Conservation (phyloP, 2,888 invertebrate species). For the Exephanes ischioxanthus region DNA sequence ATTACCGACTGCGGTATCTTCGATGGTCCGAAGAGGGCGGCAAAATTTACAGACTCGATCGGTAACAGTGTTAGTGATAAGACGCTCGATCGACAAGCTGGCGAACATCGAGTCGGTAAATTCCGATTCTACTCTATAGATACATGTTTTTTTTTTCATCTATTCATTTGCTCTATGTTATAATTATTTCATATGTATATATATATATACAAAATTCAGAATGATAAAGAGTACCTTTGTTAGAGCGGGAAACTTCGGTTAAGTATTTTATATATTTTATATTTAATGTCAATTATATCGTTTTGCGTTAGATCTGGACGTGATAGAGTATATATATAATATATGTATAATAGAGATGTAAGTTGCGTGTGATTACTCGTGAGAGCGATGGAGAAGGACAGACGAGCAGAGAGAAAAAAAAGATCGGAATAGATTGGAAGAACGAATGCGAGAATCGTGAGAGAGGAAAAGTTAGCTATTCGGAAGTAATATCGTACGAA, state of each 20-base stretch:
- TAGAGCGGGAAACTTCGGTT: constrained; percentile 66
- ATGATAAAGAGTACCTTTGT: constrained; percentile 68
- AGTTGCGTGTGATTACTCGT: constrained; percentile 69
- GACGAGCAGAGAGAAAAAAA: constrained; percentile 35
- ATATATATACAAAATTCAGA: constrained; percentile 56
- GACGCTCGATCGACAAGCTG: constrained; percentile 29
- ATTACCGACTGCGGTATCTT: neutral
- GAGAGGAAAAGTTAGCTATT: constrained; percentile 5
- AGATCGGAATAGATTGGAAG: constrained; percentile 18
- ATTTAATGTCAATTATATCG: constrained; percentile 30
- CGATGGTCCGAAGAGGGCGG: neutral
- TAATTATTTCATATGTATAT: constrained; percentile 30
- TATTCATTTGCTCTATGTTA: constrained; percentile 21
- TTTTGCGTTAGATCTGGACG: constrained; percentile 58
- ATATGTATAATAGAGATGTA: constrained; percentile 29
- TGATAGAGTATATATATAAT: constrained; percentile 14
- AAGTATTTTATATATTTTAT: constrained; percentile 20
- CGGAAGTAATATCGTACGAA: constrained; percentile 8
- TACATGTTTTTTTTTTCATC: neutral
- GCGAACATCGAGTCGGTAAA: constrained; percentile 22
- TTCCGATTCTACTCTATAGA: constrained; percentile 1
- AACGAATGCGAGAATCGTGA: constrained; percentile 18
- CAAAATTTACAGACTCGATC: neutral
- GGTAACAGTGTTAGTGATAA: neutral
- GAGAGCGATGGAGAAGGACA: constrained; percentile 66